Evolutionary conservation across 2,113 vertebrate genomes (phyloP).

Genomic region (Tachysurus vachellii): DNA sequence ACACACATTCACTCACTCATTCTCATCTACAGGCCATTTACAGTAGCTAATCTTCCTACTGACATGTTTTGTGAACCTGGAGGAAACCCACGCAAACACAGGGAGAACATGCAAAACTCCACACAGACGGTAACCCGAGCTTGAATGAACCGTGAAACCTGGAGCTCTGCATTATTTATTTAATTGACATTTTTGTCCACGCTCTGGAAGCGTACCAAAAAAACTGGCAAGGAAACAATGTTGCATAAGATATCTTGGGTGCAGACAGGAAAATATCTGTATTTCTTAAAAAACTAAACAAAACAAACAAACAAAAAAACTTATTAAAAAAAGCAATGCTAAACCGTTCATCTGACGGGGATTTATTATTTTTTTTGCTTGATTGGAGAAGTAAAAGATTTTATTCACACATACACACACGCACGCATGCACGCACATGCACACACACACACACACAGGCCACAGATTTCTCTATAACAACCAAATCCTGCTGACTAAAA

Average conservation of each 20-base stretch:
- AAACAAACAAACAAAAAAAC: neutral
- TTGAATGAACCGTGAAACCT: conserved; percentile 5
- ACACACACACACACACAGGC: too few species aligned
- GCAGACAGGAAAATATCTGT: conserved; percentile 2
- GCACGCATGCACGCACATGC: neutral
- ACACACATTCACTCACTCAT: neutral
- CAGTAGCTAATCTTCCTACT: neutral
- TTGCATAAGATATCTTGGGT: conserved; percentile 17
- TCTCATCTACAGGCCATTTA: neutral
- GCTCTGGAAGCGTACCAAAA: conserved; percentile 16
- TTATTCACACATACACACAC: neutral
- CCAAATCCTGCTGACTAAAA: neutral
- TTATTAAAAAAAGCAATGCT: neutral
- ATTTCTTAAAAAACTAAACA: neutral
- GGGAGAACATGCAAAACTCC: neutral
- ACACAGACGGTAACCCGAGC: conserved; percentile 21
- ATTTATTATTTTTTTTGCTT: neutral
- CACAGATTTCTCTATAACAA: neutral
- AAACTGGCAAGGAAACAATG: conserved; percentile 29
- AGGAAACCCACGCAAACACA: conserved; percentile 1
- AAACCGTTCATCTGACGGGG: neutral
- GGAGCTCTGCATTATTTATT: conserved; percentile 18
- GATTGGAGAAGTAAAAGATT: neutral
- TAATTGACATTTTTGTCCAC: conserved; percentile 14
- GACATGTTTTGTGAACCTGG: neutral